phyloP scores from a whole-genome alignment of 2,888 invertebrate genomes.

The Eledona agricola region DNA sequence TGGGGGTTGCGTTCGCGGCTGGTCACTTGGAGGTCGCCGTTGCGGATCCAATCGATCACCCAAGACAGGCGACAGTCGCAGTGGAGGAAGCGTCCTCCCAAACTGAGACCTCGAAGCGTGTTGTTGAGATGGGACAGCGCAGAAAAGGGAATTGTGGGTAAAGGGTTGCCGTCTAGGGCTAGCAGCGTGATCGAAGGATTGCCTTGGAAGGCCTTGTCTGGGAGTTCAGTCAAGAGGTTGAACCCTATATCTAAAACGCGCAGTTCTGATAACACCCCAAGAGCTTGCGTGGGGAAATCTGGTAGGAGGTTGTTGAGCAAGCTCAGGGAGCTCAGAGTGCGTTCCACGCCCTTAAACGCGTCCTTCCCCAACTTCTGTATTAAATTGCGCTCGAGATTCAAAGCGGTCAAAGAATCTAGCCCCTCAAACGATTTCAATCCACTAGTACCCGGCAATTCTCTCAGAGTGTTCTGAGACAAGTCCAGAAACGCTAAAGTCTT shows the following conservation, averaged over 20 bases:
- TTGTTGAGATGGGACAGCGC: constrained; percentile 82
- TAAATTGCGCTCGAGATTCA: constrained; percentile 88
- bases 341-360: constrained; percentile 81
- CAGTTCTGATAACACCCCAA: constrained; percentile 79
- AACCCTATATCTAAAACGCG: constrained; percentile 92
- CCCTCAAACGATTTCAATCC: constrained; percentile 75
- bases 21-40: constrained; percentile 89
- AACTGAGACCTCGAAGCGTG: constrained; percentile 83
- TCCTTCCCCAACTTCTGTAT: constrained; percentile 80
- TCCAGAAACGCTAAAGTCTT: constrained; percentile 86
- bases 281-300: constrained; percentile 85
- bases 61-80: constrained; percentile 89
- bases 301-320: constrained; percentile 87
- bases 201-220: constrained; percentile 79
- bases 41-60: constrained; percentile 91
- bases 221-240: constrained; percentile 84
- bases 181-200: constrained; percentile 86
- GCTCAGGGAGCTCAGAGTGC: constrained; percentile 86
- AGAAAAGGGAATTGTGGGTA: constrained; percentile 82
- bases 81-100: constrained; percentile 87
- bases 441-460: constrained; percentile 78
- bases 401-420: constrained; percentile 81
- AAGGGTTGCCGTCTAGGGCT: constrained; percentile 90
- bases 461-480: constrained; percentile 86
- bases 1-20: constrained; percentile 92